Percentiles rank a stretch among this genome's conserved stretches.
These are phyloP conservation scores for Pipistrellus pipistrellus DNA, from an alignment of 2,797 vertebrate genomes.

Conservation along the genomic window DNA sequence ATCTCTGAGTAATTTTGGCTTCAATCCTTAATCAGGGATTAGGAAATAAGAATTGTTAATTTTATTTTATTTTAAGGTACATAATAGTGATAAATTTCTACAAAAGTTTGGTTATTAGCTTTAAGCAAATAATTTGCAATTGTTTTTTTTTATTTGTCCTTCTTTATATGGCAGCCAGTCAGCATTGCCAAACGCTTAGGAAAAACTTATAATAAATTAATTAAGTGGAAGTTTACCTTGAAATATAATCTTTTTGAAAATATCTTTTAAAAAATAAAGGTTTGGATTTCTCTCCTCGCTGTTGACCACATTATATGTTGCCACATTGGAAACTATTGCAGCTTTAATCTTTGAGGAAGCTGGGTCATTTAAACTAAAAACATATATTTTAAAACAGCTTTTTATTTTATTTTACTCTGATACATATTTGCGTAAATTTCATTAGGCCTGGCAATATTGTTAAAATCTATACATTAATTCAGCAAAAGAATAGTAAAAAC, in stretches of 20 bases:
- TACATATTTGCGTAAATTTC: constrained; percentile 73
- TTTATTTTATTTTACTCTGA: constrained; percentile 57
- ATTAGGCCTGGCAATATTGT: constrained; percentile 56
- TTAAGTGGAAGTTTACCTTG: constrained; percentile 74
- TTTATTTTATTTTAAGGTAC: constrained; percentile 64
- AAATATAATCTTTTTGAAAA: constrained; percentile 65
- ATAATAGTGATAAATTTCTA: constrained; percentile 63
- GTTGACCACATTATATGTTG: not conserved
- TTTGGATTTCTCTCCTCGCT: constrained; percentile 1
- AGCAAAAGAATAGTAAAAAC: constrained; percentile 73
- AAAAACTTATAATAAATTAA: constrained; percentile 72
- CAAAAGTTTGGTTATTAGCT: constrained; percentile 55
- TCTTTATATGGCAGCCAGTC: constrained; percentile 59
- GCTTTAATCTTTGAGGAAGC: constrained; percentile 71
- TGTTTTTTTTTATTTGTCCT: constrained; percentile 57
- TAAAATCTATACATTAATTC: constrained; percentile 68
- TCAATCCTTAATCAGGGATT: constrained; percentile 69
- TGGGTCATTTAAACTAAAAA: not conserved
- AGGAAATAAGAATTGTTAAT: constrained; percentile 75
- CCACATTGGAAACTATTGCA: constrained; percentile 11
- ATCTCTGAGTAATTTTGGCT: constrained; percentile 78
- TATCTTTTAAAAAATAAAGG: constrained; percentile 26
- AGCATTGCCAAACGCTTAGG: constrained; percentile 60
- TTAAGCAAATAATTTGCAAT: constrained; percentile 69
- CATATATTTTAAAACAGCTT: not conserved